Conservation (phyloP, 2,888 invertebrate species). For the Andrena bucephala region DNA sequence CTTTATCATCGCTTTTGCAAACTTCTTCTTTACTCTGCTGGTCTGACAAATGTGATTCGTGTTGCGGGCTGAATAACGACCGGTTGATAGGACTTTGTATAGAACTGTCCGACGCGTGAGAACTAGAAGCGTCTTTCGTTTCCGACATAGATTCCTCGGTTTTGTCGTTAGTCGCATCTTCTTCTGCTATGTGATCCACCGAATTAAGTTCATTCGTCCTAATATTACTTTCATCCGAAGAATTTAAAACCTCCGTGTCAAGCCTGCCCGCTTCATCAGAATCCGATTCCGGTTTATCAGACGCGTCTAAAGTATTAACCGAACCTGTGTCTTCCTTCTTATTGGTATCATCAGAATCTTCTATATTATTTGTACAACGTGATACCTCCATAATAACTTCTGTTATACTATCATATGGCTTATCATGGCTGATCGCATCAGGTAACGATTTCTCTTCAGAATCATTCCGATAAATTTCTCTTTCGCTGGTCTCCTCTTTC, state of each 20-base stretch:
- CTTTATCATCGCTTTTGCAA: constrained; percentile 28
- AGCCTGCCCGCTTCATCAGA: constrained; percentile 21
- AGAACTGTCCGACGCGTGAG: constrained; percentile 63
- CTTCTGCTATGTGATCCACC: constrained; percentile 50
- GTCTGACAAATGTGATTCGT: constrained; percentile 61
- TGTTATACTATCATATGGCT: constrained; percentile 77
- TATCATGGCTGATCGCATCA: constrained; percentile 44
- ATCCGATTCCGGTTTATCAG: constrained; percentile 30
- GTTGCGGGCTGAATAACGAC: constrained; percentile 75
- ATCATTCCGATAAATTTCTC: constrained; percentile 24
- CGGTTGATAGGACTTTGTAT: constrained; percentile 61
- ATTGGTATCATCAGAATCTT: constrained; percentile 33
- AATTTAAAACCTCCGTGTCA: constrained; percentile 17
- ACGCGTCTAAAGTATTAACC: constrained; percentile 15
- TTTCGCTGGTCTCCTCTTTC: constrained; percentile 37
- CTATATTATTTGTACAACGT: constrained; percentile 55
- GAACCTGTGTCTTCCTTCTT: constrained; percentile 21
- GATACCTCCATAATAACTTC: constrained; percentile 80
- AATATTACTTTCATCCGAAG: constrained; percentile 51
- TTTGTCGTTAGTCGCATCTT: constrained; percentile 51
- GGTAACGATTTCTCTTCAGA: constrained; percentile 27
- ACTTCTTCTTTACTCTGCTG: constrained; percentile 86
- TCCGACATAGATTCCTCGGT: constrained; percentile 41
- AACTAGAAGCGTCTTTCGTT: constrained; percentile 55
- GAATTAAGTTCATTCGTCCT: constrained; percentile 53